These are phyloP conservation scores for Linnaemya tessellans DNA, from an alignment of 2,888 invertebrate genomes.

Conservation along the genomic window DNA sequence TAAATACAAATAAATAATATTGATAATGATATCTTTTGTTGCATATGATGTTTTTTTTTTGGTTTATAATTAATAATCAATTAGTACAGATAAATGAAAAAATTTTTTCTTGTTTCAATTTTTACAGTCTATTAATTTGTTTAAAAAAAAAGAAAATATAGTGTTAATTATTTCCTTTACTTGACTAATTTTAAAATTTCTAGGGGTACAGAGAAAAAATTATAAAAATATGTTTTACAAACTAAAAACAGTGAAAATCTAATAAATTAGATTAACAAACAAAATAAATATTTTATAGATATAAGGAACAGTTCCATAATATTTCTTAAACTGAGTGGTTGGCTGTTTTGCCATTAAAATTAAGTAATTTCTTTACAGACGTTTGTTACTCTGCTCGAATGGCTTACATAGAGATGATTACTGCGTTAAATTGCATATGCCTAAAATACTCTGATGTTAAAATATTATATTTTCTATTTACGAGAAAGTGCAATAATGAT, in stretches of 20 bases:
- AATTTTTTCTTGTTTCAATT: conserved; percentile 3
- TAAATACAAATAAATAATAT: conserved; percentile 61
- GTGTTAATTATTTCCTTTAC: neutral
- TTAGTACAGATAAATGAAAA: neutral
- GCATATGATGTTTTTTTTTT: conserved; percentile 36
- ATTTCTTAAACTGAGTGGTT: too few relatives aligned
- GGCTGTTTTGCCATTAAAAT: too few relatives aligned
- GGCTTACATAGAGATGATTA: too few relatives aligned
- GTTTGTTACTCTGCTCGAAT: too few relatives aligned
- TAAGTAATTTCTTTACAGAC: too few relatives aligned
- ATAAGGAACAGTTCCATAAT: too few relatives aligned
- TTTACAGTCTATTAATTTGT: conserved; percentile 1
- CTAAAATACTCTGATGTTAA: too few relatives aligned
- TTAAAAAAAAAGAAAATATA: neutral
- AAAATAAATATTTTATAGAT: neutral
- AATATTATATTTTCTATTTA: too few relatives aligned
- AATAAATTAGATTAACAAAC: neutral
- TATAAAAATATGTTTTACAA: neutral
- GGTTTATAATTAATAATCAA: conserved; percentile 30
- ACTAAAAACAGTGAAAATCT: neutral
- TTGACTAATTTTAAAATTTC: neutral
- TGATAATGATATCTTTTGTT: conserved; percentile 53
- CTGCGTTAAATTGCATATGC: too few relatives aligned
- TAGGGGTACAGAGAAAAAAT: neutral
- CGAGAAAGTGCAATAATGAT: too few relatives aligned